A percentile compares a stretch with the other conserved stretches of the same genome.
These are phyloP conservation scores for Drymonia ruficornis DNA, from an alignment of 2,888 invertebrate species.

Conservation along the genomic window DNA sequence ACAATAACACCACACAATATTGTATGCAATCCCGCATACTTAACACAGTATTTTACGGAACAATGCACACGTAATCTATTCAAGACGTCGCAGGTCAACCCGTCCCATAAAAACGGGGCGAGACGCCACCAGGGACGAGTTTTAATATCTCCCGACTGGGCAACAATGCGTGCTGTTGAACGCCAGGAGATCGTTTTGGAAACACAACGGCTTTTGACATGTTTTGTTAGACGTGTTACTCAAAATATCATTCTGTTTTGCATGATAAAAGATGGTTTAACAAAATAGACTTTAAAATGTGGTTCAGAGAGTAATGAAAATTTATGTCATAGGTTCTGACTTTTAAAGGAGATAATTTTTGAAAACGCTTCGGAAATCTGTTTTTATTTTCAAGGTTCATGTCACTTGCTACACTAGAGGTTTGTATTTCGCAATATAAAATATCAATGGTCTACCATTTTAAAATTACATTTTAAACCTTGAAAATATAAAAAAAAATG, in stretches of 20 bases:
- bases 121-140: conserved; percentile 33
- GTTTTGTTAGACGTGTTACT: conserved; percentile 21
- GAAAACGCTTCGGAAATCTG: too few species aligned
- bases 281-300: too few species aligned
- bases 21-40: conserved; percentile 14
- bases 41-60: conserved; percentile 41
- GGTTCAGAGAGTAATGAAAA: neutral
- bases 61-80: conserved; percentile 57
- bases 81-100: conserved; percentile 57
- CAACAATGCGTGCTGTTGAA: conserved; percentile 36
- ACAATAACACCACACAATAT: neutral
- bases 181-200: conserved; percentile 10
- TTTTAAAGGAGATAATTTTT: too few species aligned
- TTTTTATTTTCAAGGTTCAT: too few species aligned
- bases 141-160: conserved; percentile 51
- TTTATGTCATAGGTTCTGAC: too few species aligned
- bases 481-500: too few species aligned
- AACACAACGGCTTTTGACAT: conserved; percentile 12
- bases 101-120: conserved; percentile 35
- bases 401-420: too few species aligned
- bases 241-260: conserved; percentile 35
- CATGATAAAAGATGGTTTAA: neutral
- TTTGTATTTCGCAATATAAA: too few species aligned
- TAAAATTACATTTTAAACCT: too few species aligned
- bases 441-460: too few species aligned